Conservation (phyloP, 2,888 invertebrate species). For the Tetramorium bicarinatum region DNA sequence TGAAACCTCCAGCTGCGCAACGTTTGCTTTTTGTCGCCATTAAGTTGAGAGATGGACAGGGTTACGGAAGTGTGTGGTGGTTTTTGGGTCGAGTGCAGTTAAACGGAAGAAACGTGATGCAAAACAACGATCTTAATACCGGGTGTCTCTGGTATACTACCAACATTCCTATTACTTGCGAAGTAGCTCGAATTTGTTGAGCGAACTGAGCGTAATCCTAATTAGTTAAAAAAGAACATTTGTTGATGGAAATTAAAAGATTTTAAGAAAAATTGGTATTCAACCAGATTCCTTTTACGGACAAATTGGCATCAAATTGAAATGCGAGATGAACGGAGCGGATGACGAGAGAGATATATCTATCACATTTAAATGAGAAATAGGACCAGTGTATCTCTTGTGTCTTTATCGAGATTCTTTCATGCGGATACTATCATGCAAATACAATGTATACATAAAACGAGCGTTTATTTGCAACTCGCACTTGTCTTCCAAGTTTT, state of each 20-base stretch:
- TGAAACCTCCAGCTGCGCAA: slow-evolving; percentile 40
- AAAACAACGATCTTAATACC: not conserved
- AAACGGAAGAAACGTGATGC: slow-evolving; percentile 27
- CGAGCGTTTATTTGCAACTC: not conserved
- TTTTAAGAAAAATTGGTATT: not conserved
- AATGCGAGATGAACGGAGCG: not conserved
- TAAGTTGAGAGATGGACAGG: slow-evolving; percentile 17
- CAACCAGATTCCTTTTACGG: not conserved
- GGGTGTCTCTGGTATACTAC: not conserved
- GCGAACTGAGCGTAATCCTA: not conserved
- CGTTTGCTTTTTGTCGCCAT: slow-evolving; percentile 19
- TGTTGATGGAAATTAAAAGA: not conserved
- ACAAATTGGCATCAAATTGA: not conserved
- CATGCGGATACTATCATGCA: not conserved
- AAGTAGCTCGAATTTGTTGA: not conserved
- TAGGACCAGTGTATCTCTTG: not conserved
- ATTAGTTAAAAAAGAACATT: not conserved
- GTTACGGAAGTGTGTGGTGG: not conserved
- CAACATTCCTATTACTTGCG: not conserved
- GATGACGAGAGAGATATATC: not conserved
- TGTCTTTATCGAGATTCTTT: not conserved
- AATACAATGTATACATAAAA: not conserved
- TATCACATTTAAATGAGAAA: not conserved
- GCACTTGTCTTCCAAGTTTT: not conserved
- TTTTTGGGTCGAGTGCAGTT: not conserved